Percentiles rank a stretch among this genome's conserved stretches.
Conservation (phyloP, 2,113 vertebrate genomes). For the Pyrgilauda ruficollis region DNA sequence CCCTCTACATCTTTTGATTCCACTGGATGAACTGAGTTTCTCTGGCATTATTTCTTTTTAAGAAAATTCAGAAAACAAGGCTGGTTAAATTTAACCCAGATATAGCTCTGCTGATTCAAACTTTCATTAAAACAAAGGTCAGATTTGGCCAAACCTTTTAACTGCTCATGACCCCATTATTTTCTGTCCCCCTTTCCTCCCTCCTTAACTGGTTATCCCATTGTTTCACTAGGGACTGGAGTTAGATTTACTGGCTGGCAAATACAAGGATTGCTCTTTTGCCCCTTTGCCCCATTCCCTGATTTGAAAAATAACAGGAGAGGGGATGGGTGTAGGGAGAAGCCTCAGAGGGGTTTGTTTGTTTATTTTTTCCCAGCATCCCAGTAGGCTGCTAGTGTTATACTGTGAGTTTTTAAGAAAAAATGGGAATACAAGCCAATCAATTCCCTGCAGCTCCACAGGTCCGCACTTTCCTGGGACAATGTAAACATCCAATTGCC, state of each 20-base stretch:
- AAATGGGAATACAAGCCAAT: neutral
- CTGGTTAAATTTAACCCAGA: neutral
- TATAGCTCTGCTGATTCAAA: neutral
- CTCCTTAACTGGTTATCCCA: neutral
- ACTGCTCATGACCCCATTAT: conserved; percentile 1
- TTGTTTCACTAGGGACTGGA: conserved; percentile 6
- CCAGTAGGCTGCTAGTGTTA: neutral
- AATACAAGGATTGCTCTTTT: conserved; percentile 34
- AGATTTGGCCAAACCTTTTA: neutral
- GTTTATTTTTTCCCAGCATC: neutral
- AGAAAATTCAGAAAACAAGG: neutral
- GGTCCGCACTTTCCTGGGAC: neutral
- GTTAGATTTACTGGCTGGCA: conserved; percentile 28
- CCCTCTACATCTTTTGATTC: neutral
- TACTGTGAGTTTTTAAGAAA: neutral
- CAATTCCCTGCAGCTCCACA: neutral
- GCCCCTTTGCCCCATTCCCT: neutral
- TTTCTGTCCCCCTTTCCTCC: neutral
- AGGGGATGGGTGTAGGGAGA: neutral
- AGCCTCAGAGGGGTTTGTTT: neutral
- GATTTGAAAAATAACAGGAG: conserved; percentile 12
- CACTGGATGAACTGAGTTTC: neutral
- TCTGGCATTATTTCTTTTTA: conserved; percentile 3
- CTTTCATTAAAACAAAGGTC: neutral
- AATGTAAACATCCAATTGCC: neutral